Base-by-base conservation (phyloP, 2,888 invertebrate species). In the Diaphora mendica region DNA sequence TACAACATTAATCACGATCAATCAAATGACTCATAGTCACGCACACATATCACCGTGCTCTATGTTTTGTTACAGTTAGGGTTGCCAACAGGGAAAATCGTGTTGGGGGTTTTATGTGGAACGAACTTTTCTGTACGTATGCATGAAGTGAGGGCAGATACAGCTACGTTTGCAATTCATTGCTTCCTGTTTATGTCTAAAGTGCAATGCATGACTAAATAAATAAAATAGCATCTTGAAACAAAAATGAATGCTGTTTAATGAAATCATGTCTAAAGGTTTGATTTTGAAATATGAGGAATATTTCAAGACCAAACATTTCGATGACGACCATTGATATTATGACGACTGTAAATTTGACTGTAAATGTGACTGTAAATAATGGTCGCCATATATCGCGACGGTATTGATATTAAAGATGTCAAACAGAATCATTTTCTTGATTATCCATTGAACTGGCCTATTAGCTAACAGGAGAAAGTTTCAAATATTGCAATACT, bases 11-110 rank as follows among this genome's bases (percentile, higher is more conserved):
- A 76, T 65, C 44, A 73, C 72, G 73, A 64, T 55, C 66, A 48
- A 83, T 78, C 62, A 78, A 74, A 77, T 80, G 79, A 83, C 42
- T 82, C 83, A 80, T 65, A 65, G 62, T 62, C 30, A 30, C 17
- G 17, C 2, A 33, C 33, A 33, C 3, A 73, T 68, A 48, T 67
- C 78, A 80, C 80, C 76, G 78, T 79, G 76, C 70, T 23, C 70
- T 48, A 73, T n/a, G n/a, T 75, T 79, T 77, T 71, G 79, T 64
- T 73, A 35, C 39, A 59, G 75, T 74, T 69, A 44, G 67, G 62
- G 33, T 66, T 69, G 59, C 59, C 59, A 69, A 69, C 59, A 39
- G 39, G 39, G 35, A 17, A 66, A 66, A 66, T 44, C 3, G 17
- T 17, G 66, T 42, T 44, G 42, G 42, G 39, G 42, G 35, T 26